These are phyloP conservation scores for Columba janthina DNA, from an alignment of 2,113 vertebrate genomes.

Conservation along the genomic window DNA sequence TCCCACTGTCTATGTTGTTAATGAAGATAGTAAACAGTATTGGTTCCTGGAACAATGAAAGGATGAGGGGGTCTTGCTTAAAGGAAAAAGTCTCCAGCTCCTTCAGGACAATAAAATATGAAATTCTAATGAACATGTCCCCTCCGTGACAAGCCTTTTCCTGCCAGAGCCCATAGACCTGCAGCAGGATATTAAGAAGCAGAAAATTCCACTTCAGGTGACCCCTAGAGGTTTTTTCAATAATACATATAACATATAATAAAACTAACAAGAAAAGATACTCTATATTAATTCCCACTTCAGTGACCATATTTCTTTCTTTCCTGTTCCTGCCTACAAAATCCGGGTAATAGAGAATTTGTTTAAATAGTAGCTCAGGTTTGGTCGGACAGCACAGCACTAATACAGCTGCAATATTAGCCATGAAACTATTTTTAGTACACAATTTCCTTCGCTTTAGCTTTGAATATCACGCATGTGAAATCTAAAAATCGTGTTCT, in stretches of 20 bases:
- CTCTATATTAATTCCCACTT: slow-evolving; percentile 1
- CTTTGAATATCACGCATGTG: neutral
- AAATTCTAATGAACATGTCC: neutral
- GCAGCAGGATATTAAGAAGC: slow-evolving; percentile 56
- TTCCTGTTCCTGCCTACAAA: slow-evolving; percentile 8
- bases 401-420: slow-evolving; percentile 21
- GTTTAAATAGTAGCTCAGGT: neutral
- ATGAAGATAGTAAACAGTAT: neutral
- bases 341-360: neutral
- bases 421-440: neutral
- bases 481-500: slow-evolving; percentile 24
- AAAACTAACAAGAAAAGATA: slow-evolving; percentile 43
- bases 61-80: neutral
- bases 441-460: slow-evolving; percentile 29
- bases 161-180: neutral
- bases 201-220: slow-evolving; percentile 38
- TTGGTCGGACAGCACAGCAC: neutral
- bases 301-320: slow-evolving; percentile 21
- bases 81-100: neutral
- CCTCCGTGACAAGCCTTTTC: slow-evolving; percentile 15
- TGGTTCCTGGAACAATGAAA: neutral
- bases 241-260: slow-evolving; percentile 37
- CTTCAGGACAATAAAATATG: neutral
- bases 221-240: slow-evolving; percentile 9
- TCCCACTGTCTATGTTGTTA: neutral